A percentile compares a stretch with the other conserved stretches of the same genome.
Evolutionary conservation across 2,888 invertebrate species (phyloP).

Genomic region (Andrena chrysosceles): DNA sequence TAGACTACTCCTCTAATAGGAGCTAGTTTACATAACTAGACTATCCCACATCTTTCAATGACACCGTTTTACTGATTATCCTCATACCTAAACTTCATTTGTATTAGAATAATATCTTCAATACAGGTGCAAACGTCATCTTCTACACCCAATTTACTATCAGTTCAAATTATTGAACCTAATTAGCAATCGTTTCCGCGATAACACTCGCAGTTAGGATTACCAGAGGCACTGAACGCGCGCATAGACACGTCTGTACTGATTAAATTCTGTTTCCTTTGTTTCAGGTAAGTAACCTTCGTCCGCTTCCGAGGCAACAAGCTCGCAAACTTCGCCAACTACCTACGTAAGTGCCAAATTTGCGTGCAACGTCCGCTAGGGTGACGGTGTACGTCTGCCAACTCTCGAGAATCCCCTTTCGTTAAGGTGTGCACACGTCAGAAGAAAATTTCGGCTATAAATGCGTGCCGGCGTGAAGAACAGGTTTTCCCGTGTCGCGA

Average conservation of each 20-base stretch:
- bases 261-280: constrained; percentile 56
- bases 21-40: no score
- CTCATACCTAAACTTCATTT: no score
- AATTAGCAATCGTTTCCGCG: constrained; percentile 13
- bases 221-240: neutral
- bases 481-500: constrained; percentile 23
- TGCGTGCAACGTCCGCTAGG: constrained; percentile 7
- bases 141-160: neutral
- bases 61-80: no score
- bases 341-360: constrained; percentile 53
- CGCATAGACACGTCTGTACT: constrained; percentile 2
- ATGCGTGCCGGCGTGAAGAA: neutral
- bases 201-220: constrained; percentile 4
- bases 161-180: neutral
- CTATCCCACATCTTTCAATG: no score
- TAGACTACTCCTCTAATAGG: no score
- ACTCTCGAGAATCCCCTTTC: constrained; percentile 14
- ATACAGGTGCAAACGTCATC: neutral
- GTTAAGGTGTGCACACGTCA: neutral
- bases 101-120: neutral
- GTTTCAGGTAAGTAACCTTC: constrained; percentile 75
- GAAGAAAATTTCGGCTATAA: constrained; percentile 38
- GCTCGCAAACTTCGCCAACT: constrained; percentile 26
- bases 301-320: constrained; percentile 8
- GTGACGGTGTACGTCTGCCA: constrained; percentile 3